Base-by-base conservation (phyloP, 2,113 vertebrate genomes). In the Lophotis ruficrista region DNA sequence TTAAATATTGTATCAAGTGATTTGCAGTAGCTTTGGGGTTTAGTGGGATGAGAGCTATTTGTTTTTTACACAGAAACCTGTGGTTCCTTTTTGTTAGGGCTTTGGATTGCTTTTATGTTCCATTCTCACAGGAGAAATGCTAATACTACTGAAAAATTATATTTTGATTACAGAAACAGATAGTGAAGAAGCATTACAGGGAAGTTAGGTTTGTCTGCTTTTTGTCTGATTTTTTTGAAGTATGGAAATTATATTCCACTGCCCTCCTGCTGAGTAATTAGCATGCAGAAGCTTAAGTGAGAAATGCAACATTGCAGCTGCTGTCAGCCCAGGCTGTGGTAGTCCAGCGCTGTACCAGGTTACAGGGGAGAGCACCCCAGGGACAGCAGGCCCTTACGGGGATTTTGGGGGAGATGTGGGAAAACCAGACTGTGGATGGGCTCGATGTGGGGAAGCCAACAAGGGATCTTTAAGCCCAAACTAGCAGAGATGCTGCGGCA, bases 1-100 rank as follows among this genome's bases (percentile, higher is more conserved):
- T 93, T 96, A 96, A 93, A 87, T 94, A 90, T 84, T 96, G 41
- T 87, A 89, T 94, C 41, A 64, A 89, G 87, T 87, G 89, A 84
- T 95, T 91, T 95, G 73, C 35, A 37, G 65, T 83, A 95, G 66
- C 87, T 90, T 62, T 92, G 83, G 75, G 86, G 66, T 90, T 94
- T 77, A 65, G 62, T 53, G 54, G 62, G 82, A 97, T 83, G 84
- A 94, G 78, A 94, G 54, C 70, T 89, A 50, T 91, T 95, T 95
- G 84, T 85, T 89, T 90, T 90, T 87, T 72, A 65, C 31, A 23
- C 23, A 72, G 89, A 82, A 94, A 76, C 62, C 51, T 56, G 56
- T 58, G 51, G 37, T 62, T 92, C 48, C 60, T 83, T 84, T 84
- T 89, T 82, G 53, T 69, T 93, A 82, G n/a, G 48, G 28, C n/a